phyloP scores from a whole-genome alignment of 2,113 vertebrate genomes.

The Scopus umbretta region DNA sequence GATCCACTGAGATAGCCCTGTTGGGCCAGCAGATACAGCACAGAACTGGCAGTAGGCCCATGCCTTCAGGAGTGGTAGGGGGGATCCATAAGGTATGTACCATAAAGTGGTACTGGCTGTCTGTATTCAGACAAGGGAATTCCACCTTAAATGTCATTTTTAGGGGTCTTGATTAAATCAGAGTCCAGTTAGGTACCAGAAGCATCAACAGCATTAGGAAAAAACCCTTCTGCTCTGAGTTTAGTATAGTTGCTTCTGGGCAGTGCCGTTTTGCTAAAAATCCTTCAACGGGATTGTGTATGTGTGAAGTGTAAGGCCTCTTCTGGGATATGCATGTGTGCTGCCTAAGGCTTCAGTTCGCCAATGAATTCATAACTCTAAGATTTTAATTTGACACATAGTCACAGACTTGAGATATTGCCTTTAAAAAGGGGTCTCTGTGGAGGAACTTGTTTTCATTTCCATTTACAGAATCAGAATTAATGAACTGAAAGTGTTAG shows the following conservation, averaged over 20 bases:
- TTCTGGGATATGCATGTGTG: background rate
- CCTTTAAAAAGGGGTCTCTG: background rate
- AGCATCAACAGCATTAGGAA: background rate
- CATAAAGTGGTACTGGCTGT: background rate
- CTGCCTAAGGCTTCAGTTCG: background rate
- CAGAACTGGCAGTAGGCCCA: background rate
- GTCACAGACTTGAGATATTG: background rate
- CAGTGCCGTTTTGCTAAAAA: background rate
- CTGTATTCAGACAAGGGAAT: background rate
- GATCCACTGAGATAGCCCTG: background rate
- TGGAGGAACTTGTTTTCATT: background rate
- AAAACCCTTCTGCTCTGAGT: background rate
- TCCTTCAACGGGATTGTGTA: accelerated
- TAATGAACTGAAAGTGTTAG: background rate
- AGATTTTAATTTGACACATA: background rate
- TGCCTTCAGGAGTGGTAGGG: background rate
- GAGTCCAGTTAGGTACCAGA: background rate
- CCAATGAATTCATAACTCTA: background rate
- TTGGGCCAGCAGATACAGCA: accelerated
- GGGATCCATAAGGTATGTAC: background rate
- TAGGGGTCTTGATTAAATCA: constrained; percentile 8
- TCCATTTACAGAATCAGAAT: constrained; percentile 15
- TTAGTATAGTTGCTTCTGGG: background rate
- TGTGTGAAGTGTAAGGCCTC: background rate
- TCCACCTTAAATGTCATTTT: background rate